These are phyloP conservation scores for Hippocampus abdominalis DNA, from an alignment of 2,113 vertebrate species.

Conservation along the genomic window DNA sequence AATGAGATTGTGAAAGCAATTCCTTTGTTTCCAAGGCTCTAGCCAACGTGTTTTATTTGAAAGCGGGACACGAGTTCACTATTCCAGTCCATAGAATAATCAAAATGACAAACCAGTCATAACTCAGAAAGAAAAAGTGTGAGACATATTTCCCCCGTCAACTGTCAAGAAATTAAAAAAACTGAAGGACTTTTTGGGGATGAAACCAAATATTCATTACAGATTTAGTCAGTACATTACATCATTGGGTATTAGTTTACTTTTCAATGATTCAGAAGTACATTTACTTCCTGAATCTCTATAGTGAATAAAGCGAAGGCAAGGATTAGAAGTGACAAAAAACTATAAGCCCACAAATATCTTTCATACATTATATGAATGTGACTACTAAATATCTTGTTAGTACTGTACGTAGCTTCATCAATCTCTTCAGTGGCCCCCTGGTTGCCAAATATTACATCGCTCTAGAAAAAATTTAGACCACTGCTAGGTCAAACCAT, in stretches of 20 bases:
- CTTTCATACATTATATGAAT: too few relatives aligned
- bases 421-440: too few relatives aligned
- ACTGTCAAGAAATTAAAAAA: slow-evolving; percentile 25
- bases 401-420: too few relatives aligned
- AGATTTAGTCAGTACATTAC: slow-evolving; percentile 33
- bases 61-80: slow-evolving; percentile 13
- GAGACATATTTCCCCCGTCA: slow-evolving; percentile 18
- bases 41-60: slow-evolving; percentile 18
- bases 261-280: not conserved
- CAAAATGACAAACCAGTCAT: slow-evolving; percentile 12
- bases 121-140: slow-evolving; percentile 32
- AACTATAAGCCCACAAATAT: too few relatives aligned
- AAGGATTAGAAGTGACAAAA: not conserved
- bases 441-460: too few relatives aligned
- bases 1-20: slow-evolving; percentile 42
- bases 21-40: slow-evolving; percentile 26
- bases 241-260: slow-evolving; percentile 21
- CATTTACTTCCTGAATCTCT: not conserved
- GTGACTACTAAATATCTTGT: too few relatives aligned
- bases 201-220: slow-evolving; percentile 40
- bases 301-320: not conserved
- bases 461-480: too few relatives aligned
- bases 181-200: slow-evolving; percentile 30
- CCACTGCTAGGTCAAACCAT: too few relatives aligned
- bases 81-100: slow-evolving; percentile 19